These are phyloP conservation scores for Automeris io DNA, from an alignment of 2,888 invertebrate genomes.

Conservation along the genomic window DNA sequence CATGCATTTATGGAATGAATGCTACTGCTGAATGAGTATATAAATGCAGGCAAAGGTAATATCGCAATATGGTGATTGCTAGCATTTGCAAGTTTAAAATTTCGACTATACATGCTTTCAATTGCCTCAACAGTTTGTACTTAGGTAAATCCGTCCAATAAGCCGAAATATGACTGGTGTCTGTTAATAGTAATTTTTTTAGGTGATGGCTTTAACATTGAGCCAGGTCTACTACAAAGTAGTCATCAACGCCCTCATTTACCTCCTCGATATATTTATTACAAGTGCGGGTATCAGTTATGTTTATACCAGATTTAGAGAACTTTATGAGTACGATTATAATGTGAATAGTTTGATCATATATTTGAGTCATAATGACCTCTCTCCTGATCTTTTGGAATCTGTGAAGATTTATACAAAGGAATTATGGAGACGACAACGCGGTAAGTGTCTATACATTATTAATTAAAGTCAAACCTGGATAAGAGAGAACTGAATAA, in stretches of 20 bases:
- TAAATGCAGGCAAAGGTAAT: no score
- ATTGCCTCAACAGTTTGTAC: no score
- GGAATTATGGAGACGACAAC: slow-evolving; percentile 49
- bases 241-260: slow-evolving; percentile 28
- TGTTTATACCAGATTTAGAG: slow-evolving; percentile 38
- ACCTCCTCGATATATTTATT: slow-evolving; percentile 41
- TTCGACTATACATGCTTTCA: no score
- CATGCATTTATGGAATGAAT: no score
- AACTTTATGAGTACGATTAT: slow-evolving; percentile 46
- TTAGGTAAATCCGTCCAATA: no score
- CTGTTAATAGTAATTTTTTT: slow-evolving; percentile 1
- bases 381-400: slow-evolving; percentile 32
- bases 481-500: no score
- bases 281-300: slow-evolving; percentile 37
- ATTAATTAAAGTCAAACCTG: no score
- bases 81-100: no score
- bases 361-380: slow-evolving; percentile 37
- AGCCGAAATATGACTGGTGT: no score
- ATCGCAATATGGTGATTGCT: no score
- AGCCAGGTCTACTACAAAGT: slow-evolving; percentile 42
- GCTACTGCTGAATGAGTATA: no score
- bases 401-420: slow-evolving; percentile 37
- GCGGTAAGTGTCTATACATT: slow-evolving; percentile 33
- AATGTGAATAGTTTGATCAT: slow-evolving; percentile 32
- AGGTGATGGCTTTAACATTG: slow-evolving; percentile 36